phyloP scores from a whole-genome alignment of 2,797 vertebrate species.

The Odontamblyopus lacepedii region DNA sequence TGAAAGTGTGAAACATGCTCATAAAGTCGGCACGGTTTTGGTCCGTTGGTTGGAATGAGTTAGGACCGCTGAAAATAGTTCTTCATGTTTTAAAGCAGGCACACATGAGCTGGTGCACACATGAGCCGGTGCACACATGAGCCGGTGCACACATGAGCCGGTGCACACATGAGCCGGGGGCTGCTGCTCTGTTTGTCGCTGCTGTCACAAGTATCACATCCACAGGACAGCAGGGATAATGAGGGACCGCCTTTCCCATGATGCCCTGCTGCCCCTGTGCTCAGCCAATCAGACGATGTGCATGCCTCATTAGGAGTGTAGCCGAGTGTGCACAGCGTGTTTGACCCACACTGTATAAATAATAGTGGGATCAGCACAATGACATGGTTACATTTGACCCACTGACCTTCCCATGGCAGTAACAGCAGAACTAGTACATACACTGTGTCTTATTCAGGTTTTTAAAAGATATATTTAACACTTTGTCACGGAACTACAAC shows the following conservation, averaged over 20 bases:
- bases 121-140: no score
- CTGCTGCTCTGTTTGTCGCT: neutral
- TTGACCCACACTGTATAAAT: neutral
- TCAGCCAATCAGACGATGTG: constrained; percentile 36
- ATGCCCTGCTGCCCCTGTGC: constrained; percentile 29
- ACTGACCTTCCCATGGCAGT: neutral
- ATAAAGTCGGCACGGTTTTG: no score
- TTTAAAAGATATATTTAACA: no score
- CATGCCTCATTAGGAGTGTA: constrained; percentile 49
- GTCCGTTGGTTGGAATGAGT: no score
- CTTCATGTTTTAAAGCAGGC: no score
- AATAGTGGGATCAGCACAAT: neutral
- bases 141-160: neutral
- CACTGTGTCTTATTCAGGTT: no score
- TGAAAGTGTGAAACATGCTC: no score
- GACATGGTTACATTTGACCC: neutral
- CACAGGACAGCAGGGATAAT: constrained; percentile 45
- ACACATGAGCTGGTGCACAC: no score
- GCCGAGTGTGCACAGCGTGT: constrained; percentile 16
- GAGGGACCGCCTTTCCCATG: constrained; percentile 45
- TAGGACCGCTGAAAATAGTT: no score
- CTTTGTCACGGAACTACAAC: no score
- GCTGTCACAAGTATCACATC: constrained; percentile 10
- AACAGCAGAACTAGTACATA: no score
- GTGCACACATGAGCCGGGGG: neutral